Evolutionary conservation across 1,140 invertebrate species (phyloP).

Genomic region (Euwallacea fornicatus): DNA sequence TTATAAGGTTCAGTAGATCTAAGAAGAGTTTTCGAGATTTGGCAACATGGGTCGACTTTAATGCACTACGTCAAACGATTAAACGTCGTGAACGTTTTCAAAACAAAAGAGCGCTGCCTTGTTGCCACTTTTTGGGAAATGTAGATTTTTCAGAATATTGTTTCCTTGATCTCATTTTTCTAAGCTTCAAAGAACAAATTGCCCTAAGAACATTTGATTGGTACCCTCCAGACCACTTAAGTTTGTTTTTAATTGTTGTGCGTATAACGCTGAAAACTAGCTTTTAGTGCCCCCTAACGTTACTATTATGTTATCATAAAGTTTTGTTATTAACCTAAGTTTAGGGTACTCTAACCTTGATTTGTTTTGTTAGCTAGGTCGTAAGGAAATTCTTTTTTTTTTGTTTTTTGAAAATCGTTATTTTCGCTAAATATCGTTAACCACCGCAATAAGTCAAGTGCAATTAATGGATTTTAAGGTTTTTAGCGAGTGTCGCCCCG

Average conservation of each 20-base stretch:
- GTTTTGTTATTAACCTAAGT: slow-evolving; percentile 28
- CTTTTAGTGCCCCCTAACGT: slow-evolving; percentile 1
- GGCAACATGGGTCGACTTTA: too few species aligned
- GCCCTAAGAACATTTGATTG: slow-evolving; percentile 22
- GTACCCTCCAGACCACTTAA: background rate
- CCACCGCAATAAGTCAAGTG: slow-evolving; percentile 37
- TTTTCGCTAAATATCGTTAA: slow-evolving; percentile 26
- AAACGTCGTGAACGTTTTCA: too few species aligned
- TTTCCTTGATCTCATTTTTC: too few species aligned
- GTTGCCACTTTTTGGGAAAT: too few species aligned
- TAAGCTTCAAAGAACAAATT: background rate
- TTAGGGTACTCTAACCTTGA: background rate
- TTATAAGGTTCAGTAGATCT: too few species aligned
- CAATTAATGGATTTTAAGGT: slow-evolving; percentile 37
- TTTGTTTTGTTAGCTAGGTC: background rate
- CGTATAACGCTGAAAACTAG: slow-evolving; percentile 17
- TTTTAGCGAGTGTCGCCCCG: slow-evolving; percentile 10
- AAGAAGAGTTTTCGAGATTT: too few species aligned
- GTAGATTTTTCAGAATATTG: too few species aligned
- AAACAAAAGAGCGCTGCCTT: too few species aligned
- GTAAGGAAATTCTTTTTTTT: slow-evolving; percentile 1
- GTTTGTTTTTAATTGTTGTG: slow-evolving; percentile 24
- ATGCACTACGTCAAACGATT: too few species aligned
- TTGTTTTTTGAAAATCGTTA: slow-evolving; percentile 1
- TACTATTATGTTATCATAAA: slow-evolving; percentile 21